phyloP scores from a whole-genome alignment of 2,113 vertebrate genomes.

The Xenopus tropicalis region UCB_Xtro_10.0 CM004450.2:72060501-72061000 shows the following conservation, averaged over 20 bases:
- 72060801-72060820: constrained; percentile 92
- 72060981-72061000: constrained; percentile 57
- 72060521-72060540: constrained; percentile 92
- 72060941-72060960: no score
- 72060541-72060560: constrained; percentile 90
- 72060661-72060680: no score
- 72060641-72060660: no score
- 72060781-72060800: constrained; percentile 83
- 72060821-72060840: constrained; percentile 35
- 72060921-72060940: no score
- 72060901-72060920: no score
- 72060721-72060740: constrained; percentile 92
- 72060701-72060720: constrained; percentile 82
- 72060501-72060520: constrained; percentile 91
- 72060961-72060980: no score
- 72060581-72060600: neutral
- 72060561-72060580: neutral
- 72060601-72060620: no score
- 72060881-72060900: no score
- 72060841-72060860: neutral
- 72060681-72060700: constrained; percentile 91
- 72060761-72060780: constrained; percentile 85
- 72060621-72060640: no score
- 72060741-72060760: constrained; percentile 90
- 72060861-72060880: no score